Conservation (phyloP, 2,888 invertebrate species). For the Cetonia aurata region DNA sequence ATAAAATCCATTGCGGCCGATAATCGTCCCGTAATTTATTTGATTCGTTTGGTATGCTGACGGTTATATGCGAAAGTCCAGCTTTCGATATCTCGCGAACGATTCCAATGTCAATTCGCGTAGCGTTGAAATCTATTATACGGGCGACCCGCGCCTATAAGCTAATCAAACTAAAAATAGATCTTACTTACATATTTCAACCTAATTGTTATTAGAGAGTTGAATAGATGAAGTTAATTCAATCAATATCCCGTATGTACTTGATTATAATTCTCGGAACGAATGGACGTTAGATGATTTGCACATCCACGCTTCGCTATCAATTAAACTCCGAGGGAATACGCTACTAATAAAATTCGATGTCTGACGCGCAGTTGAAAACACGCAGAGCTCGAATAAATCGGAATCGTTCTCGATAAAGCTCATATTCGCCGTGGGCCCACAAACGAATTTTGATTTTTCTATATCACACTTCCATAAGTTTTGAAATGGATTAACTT, state of each 20-base stretch:
- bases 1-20: slow-evolving; percentile 29
- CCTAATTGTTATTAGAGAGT: no score
- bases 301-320: background rate
- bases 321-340: no score
- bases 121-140: slow-evolving; percentile 34
- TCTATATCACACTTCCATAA: no score
- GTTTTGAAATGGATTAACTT: no score
- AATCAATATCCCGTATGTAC: slow-evolving; percentile 33
- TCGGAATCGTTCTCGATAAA: no score
- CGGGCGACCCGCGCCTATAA: slow-evolving; percentile 19
- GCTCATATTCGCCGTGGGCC: no score
- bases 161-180: slow-evolving; percentile 36
- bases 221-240: slow-evolving; percentile 17
- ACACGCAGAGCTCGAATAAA: no score
- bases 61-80: background rate
- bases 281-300: slow-evolving; percentile 31
- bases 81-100: no score
- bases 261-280: slow-evolving; percentile 24
- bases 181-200: slow-evolving; percentile 21
- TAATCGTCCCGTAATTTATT: slow-evolving; percentile 32
- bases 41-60: slow-evolving; percentile 19
- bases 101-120: slow-evolving; percentile 23
- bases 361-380: no score
- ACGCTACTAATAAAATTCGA: no score
- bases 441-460: no score